These are phyloP conservation scores for Mechanitis messenoides DNA, from an alignment of 2,888 invertebrate species.

Conservation along the genomic window DNA sequence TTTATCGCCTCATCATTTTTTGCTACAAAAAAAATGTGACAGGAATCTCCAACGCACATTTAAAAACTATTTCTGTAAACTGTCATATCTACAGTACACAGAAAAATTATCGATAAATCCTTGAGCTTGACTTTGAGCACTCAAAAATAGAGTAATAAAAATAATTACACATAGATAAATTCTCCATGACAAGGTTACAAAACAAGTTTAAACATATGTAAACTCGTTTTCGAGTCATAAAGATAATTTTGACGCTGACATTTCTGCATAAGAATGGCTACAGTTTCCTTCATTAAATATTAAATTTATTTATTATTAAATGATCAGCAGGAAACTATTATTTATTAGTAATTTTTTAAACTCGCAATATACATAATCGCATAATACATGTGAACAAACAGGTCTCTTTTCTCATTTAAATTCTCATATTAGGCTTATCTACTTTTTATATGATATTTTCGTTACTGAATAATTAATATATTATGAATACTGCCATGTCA, in stretches of 20 bases:
- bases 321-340: too few relatives aligned
- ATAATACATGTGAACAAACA: too few relatives aligned
- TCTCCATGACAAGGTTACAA: conserved; percentile 4
- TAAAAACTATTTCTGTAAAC: neutral
- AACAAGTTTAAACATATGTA: conserved; percentile 10
- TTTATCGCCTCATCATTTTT: conserved; percentile 11
- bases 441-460: too few relatives aligned
- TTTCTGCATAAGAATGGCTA: conserved; percentile 12
- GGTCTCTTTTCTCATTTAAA: too few relatives aligned
- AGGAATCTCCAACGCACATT: conserved; percentile 10
- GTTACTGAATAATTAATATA: too few relatives aligned
- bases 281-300: conserved; percentile 9
- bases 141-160: conserved; percentile 6
- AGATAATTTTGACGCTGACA: conserved; percentile 16
- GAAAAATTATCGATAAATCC: conserved; percentile 4
- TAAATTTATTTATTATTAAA: conserved; percentile 1
- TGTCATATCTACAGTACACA: conserved; percentile 1
- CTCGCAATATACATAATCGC: too few relatives aligned
- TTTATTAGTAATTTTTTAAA: too few relatives aligned
- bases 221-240: conserved; percentile 16
- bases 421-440: too few relatives aligned
- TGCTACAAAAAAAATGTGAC: neutral
- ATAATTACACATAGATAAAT: conserved; percentile 1
- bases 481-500: too few relatives aligned
- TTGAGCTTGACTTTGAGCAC: conserved; percentile 4